phyloP scores from a whole-genome alignment of 2,113 vertebrate species.

The Piliocolobus tephrosceles region DNA sequence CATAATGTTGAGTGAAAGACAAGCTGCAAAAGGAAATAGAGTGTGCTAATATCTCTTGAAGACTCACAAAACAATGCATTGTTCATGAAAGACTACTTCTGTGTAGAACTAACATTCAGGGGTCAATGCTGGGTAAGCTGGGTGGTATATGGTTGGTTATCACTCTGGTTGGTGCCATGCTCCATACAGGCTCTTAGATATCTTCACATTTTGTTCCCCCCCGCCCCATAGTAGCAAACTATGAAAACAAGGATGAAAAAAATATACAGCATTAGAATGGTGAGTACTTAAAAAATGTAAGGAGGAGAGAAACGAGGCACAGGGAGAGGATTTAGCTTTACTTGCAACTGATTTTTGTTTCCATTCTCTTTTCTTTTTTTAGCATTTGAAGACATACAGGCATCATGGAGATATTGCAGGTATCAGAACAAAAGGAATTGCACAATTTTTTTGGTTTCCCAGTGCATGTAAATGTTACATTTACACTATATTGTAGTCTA shows the following conservation, averaged over 20 bases:
- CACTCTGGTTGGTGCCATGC: not conserved
- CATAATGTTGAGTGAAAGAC: not conserved
- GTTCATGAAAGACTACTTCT: not conserved
- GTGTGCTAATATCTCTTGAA: not conserved
- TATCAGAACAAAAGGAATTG: not conserved
- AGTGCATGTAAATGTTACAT: not conserved
- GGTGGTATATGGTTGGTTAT: not conserved
- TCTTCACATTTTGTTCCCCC: not conserved
- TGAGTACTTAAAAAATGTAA: not conserved
- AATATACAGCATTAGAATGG: not conserved
- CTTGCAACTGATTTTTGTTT: too few species aligned
- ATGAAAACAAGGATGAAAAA: not conserved
- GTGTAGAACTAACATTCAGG: accelerated
- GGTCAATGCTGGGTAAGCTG: accelerated
- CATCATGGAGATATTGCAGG: not conserved
- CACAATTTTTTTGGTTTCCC: not conserved
- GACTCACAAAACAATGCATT: not conserved
- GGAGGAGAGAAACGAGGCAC: accelerated
- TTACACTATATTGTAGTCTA: not conserved
- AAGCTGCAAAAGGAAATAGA: not conserved
- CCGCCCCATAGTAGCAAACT: not conserved
- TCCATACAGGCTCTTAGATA: not conserved
- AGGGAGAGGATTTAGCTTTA: not conserved
- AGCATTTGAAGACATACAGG: not conserved
- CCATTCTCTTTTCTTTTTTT: not conserved